These are phyloP conservation scores for Oscheius onirici DNA, from an alignment of 2,888 invertebrate genomes.

Conservation along the genomic window DNA sequence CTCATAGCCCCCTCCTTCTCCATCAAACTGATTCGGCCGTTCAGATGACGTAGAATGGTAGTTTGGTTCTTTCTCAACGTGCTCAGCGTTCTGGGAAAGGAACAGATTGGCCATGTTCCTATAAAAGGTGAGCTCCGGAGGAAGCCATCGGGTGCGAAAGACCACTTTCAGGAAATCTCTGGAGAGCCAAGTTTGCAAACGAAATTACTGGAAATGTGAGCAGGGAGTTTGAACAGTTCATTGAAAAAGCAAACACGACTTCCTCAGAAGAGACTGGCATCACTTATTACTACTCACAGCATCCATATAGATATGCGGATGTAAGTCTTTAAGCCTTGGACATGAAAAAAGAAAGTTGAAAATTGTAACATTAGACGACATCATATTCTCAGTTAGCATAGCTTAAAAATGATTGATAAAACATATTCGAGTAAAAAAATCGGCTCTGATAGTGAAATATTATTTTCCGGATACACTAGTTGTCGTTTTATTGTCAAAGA, in stretches of 20 bases:
- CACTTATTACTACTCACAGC: conserved; percentile 19
- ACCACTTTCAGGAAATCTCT: conserved; percentile 14
- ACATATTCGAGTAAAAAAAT: too few species aligned
- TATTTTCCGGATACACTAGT: too few species aligned
- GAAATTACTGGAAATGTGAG: conserved; percentile 21
- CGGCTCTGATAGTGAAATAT: too few species aligned
- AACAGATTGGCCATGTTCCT: conserved; percentile 26
- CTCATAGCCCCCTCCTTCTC: not conserved
- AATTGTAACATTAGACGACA: too few species aligned
- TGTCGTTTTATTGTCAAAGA: too few species aligned
- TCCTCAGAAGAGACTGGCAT: conserved; percentile 25
- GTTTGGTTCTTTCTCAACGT: conserved; percentile 13
- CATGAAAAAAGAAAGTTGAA: too few species aligned
- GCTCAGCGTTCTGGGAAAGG: conserved; percentile 16
- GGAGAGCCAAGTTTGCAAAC: conserved; percentile 26
- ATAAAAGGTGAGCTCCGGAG: conserved; percentile 11
- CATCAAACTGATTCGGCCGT: not conserved
- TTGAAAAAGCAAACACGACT: not conserved
- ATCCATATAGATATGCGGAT: conserved; percentile 16
- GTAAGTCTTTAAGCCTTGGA: not conserved
- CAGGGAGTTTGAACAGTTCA: conserved; percentile 5
- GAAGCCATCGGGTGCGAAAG: not conserved
- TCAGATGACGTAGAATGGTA: conserved; percentile 24
- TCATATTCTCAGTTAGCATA: not conserved
- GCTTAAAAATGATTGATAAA: not conserved